A percentile compares a stretch with the other conserved stretches of the same genome.
Conservation (phyloP, 2,888 invertebrate species). For the Acrobasis consociella region DNA sequence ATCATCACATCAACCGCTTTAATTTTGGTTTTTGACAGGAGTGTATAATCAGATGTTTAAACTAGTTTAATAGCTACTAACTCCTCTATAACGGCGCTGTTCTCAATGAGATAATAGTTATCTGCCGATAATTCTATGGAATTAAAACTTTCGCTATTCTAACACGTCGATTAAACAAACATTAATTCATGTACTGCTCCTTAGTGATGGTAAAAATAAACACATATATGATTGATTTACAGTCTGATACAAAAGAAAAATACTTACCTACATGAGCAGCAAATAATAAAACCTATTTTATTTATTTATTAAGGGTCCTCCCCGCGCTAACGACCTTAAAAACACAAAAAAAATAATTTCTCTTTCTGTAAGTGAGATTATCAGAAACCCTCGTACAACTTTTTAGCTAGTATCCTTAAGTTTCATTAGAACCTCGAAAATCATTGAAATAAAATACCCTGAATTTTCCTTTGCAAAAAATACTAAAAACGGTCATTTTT, state of each 20-base stretch:
- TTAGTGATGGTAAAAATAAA: too few species aligned
- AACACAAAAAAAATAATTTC: too few species aligned
- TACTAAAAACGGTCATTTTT: too few species aligned
- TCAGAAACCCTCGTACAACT: too few species aligned
- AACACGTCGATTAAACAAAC: conserved; percentile 46
- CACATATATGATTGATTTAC: too few species aligned
- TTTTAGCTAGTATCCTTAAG: too few species aligned
- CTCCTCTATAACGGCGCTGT: conserved; percentile 35
- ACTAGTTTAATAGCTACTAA: conserved; percentile 52
- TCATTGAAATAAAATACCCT: too few species aligned
- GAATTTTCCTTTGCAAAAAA: too few species aligned
- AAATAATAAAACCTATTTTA: neutral
- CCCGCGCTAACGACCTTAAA: too few species aligned
- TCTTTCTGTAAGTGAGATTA: too few species aligned
- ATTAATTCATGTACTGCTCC: conserved; percentile 24
- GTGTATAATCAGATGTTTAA: conserved; percentile 44
- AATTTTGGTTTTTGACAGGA: conserved; percentile 37
- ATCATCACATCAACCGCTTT: conserved; percentile 39
- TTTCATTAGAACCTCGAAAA: too few species aligned
- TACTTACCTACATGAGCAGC: neutral
- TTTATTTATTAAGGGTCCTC: too few species aligned
- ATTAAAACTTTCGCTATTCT: conserved; percentile 56
- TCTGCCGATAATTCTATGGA: conserved; percentile 46
- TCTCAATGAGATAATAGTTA: conserved; percentile 53
- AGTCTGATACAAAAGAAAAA: neutral